phyloP scores from a whole-genome alignment of 2,797 vertebrate genomes.

The Myoxocephalus aenaeus region DNA sequence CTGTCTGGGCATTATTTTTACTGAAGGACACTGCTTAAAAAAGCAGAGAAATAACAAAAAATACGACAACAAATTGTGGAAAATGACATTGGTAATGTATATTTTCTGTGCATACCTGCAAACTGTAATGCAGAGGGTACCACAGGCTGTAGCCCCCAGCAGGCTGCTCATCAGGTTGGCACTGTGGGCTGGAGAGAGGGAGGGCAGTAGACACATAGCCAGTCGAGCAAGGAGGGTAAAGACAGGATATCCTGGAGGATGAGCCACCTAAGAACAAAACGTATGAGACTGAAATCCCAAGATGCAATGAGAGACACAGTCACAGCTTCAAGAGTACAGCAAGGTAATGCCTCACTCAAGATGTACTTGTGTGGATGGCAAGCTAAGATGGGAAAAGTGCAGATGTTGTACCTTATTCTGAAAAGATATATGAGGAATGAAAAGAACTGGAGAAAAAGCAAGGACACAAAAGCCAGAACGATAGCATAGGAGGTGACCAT shows the following conservation, averaged over 20 bases:
- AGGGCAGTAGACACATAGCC: constrained; percentile 83
- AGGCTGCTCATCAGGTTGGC: constrained; percentile 91
- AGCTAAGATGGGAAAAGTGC: neutral
- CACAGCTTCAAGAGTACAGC: constrained; percentile 20
- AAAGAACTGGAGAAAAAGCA: neutral
- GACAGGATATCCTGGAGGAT: constrained; percentile 96
- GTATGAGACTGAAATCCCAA: constrained; percentile 4
- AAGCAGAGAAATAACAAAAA: constrained; percentile 11
- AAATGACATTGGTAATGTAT: neutral
- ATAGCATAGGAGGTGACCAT: neutral
- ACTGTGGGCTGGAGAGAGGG: constrained; percentile 88
- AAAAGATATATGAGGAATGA: neutral
- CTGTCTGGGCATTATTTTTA: neutral
- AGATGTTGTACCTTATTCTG: neutral
- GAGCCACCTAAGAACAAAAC: constrained; percentile 88
- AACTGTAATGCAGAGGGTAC: constrained; percentile 90
- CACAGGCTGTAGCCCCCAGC: constrained; percentile 90
- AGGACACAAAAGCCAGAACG: neutral
- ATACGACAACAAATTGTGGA: neutral
- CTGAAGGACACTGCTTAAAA: neutral
- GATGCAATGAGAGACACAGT: neutral
- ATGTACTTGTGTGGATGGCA: neutral
- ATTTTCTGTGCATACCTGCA: constrained; percentile 87
- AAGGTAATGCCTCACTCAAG: constrained; percentile 12
- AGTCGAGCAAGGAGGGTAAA: constrained; percentile 91